Conservation (phyloP, 2,113 vertebrate genomes). For the Eclectus roratus region DNA sequence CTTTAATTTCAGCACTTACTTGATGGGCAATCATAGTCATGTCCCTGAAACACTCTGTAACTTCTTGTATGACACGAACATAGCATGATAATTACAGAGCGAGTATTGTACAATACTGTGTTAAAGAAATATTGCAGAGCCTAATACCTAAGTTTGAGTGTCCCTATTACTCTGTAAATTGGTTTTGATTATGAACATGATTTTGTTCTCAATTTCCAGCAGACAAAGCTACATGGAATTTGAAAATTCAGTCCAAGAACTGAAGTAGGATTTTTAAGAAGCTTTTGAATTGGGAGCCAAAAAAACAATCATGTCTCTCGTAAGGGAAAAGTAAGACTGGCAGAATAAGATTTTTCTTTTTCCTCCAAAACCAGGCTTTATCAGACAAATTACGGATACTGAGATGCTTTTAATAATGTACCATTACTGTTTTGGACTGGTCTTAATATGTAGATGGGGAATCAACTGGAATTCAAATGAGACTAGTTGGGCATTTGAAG, state of each 20-base stretch:
- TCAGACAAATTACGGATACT: background rate
- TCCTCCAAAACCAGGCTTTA: background rate
- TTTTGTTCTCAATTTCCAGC: background rate
- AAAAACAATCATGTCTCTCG: background rate
- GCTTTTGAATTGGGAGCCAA: background rate
- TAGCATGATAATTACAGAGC: background rate
- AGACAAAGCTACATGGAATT: background rate
- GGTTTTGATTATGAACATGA: background rate
- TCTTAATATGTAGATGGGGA: background rate
- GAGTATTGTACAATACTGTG: background rate
- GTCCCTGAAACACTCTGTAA: background rate
- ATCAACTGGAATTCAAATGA: background rate
- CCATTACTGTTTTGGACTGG: background rate
- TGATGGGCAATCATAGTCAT: background rate
- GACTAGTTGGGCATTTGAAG: background rate
- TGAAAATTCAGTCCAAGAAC: background rate
- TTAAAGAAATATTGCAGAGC: background rate
- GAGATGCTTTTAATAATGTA: background rate
- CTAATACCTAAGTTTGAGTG: background rate
- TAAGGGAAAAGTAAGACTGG: background rate
- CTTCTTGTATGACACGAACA: background rate
- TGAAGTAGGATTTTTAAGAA: background rate
- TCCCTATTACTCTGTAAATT: background rate
- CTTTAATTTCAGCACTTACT: background rate
- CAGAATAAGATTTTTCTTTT: background rate